Base-by-base conservation (phyloP, 2,113 vertebrate species). In the Acanthisitta chloris region DNA sequence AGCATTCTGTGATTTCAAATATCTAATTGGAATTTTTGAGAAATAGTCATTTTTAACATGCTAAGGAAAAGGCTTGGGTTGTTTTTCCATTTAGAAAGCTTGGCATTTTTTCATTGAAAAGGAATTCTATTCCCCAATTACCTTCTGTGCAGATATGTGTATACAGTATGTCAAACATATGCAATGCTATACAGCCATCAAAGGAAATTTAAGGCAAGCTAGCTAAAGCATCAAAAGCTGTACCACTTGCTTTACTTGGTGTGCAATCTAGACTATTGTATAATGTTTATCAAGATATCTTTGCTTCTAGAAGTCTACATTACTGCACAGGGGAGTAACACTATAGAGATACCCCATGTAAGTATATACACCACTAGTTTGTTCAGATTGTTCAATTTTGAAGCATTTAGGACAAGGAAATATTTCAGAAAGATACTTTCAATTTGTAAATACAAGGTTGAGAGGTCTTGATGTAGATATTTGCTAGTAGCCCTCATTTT, bases 41-140 rank as follows among this genome's bases (percentile, higher is more conserved):
- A 88, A 90, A 52, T 12, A 43, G 0, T 31, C 59, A 6, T 69
- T 67, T 85, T 25, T 62, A 54, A 61, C 23, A 43, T 6, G 11
- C 3, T 59, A 5, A 38, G 6, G 28, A 19, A 77, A 54, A 43
- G 2, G 11, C 2, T 13, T 21, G 1, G 1, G 3, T 23, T 55
- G 57, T 38, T 43, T 21, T 31, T 12, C 1, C 1, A 10, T 24
- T 6, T 2, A 10, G 2, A 58, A 91, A 81, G 2, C 18, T 24
- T 74, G 19, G 26, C 2, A 3, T 6, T 18, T 49, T 72, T 62
- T 79, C 1, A 6, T 16, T 64, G 33, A 64, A 64, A 74, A 71
- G 8, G 18, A 54, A 38, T 55, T 59, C 7, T 71, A 4, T 55
- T 85, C 18, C 13, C 7, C 38, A 46, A 8, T 82, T 82, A 14